Percentiles rank a stretch among this genome's conserved stretches.
phyloP scores from a whole-genome alignment of 2,797 vertebrate genomes.

The Sebastes elongatus region DNA sequence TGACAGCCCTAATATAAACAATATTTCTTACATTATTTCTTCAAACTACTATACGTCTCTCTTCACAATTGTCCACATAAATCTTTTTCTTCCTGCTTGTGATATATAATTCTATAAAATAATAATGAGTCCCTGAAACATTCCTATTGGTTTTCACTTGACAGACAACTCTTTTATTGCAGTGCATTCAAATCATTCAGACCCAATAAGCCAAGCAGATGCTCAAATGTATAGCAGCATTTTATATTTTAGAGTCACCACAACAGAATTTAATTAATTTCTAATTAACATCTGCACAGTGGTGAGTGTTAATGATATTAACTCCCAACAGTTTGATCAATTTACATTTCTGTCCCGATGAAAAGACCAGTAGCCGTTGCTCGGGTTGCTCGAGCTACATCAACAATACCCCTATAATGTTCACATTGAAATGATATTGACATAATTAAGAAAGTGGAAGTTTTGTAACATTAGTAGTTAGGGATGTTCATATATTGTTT shows the following conservation, averaged over 20 bases:
- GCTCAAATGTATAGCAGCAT: slow-evolving; percentile 4
- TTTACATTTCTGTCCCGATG: slow-evolving; percentile 31
- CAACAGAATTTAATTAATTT: slow-evolving; percentile 49
- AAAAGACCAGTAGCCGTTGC: not conserved
- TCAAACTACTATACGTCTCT: not conserved
- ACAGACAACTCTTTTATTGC: slow-evolving; percentile 26
- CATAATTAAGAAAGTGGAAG: slow-evolving; percentile 49
- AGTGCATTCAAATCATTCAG: slow-evolving; percentile 4
- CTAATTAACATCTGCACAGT: slow-evolving; percentile 56
- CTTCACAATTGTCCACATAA: not conserved
- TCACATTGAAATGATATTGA: slow-evolving; percentile 55
- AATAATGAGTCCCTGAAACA: slow-evolving; percentile 16
- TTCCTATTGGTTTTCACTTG: slow-evolving; percentile 13
- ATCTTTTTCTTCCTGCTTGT: not conserved
- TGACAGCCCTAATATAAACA: not conserved
- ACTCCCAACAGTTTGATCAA: slow-evolving; percentile 52
- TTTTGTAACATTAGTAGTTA: slow-evolving; percentile 37
- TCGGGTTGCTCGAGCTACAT: not conserved
- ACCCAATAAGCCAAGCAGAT: slow-evolving; percentile 10
- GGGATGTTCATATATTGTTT: slow-evolving; percentile 41
- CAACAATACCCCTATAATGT: slow-evolving; percentile 4
- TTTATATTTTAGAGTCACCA: slow-evolving; percentile 28
- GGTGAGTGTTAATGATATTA: slow-evolving; percentile 49
- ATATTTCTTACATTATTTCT: not conserved
- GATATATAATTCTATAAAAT: not conserved